These are phyloP conservation scores for Eupleurogrammus muticus DNA, from an alignment of 2,797 vertebrate genomes.

Conservation along the genomic window DNA sequence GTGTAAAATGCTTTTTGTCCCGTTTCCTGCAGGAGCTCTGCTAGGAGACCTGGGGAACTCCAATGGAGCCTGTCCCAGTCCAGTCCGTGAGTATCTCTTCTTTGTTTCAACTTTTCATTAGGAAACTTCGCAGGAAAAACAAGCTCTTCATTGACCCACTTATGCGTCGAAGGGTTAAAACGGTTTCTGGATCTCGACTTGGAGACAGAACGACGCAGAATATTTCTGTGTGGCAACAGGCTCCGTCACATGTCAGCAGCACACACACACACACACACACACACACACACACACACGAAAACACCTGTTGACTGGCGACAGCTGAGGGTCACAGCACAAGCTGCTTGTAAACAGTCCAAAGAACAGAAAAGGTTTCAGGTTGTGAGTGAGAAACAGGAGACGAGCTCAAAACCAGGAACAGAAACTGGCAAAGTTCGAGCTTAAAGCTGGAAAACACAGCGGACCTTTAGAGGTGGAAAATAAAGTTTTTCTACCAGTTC, in stretches of 20 bases:
- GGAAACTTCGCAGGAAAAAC: no score
- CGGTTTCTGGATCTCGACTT: not conserved
- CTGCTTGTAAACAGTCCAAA: slow-evolving; percentile 75
- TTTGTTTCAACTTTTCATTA: no score
- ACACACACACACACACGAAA: slow-evolving; percentile 28
- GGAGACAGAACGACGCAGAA: slow-evolving; percentile 21
- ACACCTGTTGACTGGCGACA: slow-evolving; percentile 78
- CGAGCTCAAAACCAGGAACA: slow-evolving; percentile 25
- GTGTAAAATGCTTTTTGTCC: slow-evolving; percentile 5
- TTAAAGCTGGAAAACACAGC: no score
- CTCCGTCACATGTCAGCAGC: slow-evolving; percentile 13
- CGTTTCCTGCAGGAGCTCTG: slow-evolving; percentile 86
- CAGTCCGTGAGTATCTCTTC: slow-evolving; percentile 89
- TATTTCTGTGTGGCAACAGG: slow-evolving; percentile 51
- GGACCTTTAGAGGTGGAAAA: no score
- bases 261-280: slow-evolving; percentile 14
- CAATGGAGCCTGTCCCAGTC: slow-evolving; percentile 94
- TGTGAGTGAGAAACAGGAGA: slow-evolving; percentile 45
- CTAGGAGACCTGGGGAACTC: slow-evolving; percentile 93
- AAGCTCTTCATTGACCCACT: no score
- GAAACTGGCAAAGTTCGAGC: not conserved
- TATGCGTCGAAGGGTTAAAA: not conserved
- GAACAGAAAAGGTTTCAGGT: slow-evolving; percentile 59
- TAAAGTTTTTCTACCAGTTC: no score
- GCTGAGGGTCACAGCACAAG: slow-evolving; percentile 77